Conservation (phyloP, 64 coral and sea anemone genomes). For the Stylophora pistillata region DNA sequence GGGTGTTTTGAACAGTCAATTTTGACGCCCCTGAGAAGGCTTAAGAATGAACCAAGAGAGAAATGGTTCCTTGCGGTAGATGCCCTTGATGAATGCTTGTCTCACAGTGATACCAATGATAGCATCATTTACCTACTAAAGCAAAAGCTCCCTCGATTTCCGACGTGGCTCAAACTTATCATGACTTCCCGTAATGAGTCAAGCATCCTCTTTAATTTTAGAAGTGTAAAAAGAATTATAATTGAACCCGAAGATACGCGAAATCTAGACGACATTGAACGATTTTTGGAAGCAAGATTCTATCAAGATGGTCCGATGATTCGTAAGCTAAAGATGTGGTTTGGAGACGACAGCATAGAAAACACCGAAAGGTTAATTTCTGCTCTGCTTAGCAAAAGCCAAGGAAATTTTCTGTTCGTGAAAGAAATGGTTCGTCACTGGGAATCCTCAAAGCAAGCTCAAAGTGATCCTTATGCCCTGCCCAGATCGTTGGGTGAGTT, state of each 20-base stretch:
- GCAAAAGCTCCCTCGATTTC: constrained; percentile 4
- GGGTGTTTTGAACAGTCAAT: constrained; percentile 52
- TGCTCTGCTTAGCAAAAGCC: constrained; percentile 38
- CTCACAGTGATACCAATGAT: neutral
- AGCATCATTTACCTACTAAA: constrained; percentile 23
- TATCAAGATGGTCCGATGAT: constrained; percentile 28
- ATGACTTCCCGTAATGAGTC: constrained; percentile 56
- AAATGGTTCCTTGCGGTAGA: constrained; percentile 39
- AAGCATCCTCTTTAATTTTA: constrained; percentile 2
- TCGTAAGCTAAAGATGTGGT: neutral
- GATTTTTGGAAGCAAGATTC: constrained; percentile 20
- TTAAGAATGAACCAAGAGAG: neutral
- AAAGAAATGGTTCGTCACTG: constrained; percentile 61
- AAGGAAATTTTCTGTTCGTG: too few species aligned
- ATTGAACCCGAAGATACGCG: constrained; percentile 26
- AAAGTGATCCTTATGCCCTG: neutral
- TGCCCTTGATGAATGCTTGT: constrained; percentile 55
- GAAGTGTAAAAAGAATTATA: neutral
- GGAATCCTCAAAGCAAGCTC: neutral
- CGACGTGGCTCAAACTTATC: constrained; percentile 60
- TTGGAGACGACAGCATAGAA: neutral
- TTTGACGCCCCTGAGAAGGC: constrained; percentile 9
- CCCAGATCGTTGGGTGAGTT: constrained; percentile 45
- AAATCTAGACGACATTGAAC: constrained; percentile 64
- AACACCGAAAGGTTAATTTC: neutral